These are phyloP conservation scores for Montipora foliosa DNA, from an alignment of 64 coral and sea anemone species.

Conservation along the genomic window DNA sequence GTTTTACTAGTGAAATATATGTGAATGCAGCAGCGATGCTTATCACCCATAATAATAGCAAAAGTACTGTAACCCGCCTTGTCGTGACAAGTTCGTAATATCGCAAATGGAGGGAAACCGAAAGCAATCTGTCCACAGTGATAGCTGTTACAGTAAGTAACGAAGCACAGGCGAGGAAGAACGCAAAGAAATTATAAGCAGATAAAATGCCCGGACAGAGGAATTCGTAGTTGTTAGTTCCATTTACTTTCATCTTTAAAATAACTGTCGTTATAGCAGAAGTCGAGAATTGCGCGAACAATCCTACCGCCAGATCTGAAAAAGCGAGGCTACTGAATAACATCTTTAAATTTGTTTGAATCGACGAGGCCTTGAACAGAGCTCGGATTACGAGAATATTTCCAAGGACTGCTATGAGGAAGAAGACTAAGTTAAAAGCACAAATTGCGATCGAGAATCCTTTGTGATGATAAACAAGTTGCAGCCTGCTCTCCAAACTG, in stretches of 20 bases:
- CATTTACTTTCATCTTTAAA: neutral
- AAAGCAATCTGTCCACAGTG: constrained; percentile 2
- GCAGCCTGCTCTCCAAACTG: too few relatives aligned
- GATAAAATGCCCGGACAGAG: neutral
- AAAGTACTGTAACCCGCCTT: neutral
- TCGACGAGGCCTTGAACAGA: neutral
- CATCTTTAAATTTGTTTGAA: neutral
- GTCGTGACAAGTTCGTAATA: constrained; percentile 17
- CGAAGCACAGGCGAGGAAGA: neutral
- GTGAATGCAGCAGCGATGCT: neutral
- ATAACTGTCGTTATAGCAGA: neutral
- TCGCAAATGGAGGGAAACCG: constrained; percentile 3
- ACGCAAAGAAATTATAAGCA: neutral
- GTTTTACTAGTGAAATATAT: neutral
- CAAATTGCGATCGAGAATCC: neutral
- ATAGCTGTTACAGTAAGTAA: constrained; percentile 23
- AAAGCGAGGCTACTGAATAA: neutral
- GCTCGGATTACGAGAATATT: neutral
- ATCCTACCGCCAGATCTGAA: neutral
- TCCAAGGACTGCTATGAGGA: neutral
- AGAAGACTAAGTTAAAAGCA: neutral
- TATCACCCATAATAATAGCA: neutral
- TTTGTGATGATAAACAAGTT: neutral
- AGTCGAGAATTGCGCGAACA: neutral
- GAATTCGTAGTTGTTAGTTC: neutral